Evolutionary conservation across 2,888 invertebrate genomes (phyloP).

Genomic region (Lymantria monacha): DNA sequence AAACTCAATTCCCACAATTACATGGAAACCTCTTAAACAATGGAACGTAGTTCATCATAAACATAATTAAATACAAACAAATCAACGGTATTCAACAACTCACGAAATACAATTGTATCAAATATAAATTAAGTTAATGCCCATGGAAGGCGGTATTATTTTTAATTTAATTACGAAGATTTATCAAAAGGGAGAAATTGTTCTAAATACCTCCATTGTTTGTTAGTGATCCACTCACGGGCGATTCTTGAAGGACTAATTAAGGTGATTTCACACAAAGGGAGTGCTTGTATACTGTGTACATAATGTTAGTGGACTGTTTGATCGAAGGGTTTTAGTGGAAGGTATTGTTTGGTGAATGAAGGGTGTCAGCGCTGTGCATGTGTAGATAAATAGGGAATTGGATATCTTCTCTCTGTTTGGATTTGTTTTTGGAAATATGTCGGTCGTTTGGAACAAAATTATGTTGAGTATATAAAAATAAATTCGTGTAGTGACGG

Average conservation of each 20-base stretch:
- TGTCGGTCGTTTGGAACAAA: too few relatives aligned
- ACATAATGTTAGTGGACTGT: constrained; percentile 12
- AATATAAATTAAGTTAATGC: constrained; percentile 25
- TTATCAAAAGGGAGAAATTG: constrained; percentile 25
- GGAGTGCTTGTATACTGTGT: constrained; percentile 8
- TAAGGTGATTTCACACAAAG: constrained; percentile 27
- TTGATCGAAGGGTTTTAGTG: constrained; percentile 15
- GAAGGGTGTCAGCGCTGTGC: background rate
- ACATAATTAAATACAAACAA: constrained; percentile 7
- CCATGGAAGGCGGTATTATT: constrained; percentile 23
- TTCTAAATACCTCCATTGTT: constrained; percentile 29
- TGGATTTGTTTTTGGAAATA: too few relatives aligned
- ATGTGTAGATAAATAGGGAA: background rate
- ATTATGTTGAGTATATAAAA: too few relatives aligned
- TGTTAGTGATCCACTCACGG: constrained; percentile 32
- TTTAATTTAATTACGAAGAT: constrained; percentile 33
- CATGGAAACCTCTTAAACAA: background rate
- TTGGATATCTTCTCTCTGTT: background rate
- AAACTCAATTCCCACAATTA: too few relatives aligned
- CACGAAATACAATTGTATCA: constrained; percentile 23
- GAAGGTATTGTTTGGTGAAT: constrained; percentile 6
- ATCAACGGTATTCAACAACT: constrained; percentile 9
- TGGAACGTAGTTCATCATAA: background rate
- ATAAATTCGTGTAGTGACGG: too few relatives aligned
- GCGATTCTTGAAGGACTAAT: constrained; percentile 28